A percentile compares a stretch with the other conserved stretches of the same genome.
Conservation (phyloP, 2,888 invertebrate species). For the Meloe dianella region DNA sequence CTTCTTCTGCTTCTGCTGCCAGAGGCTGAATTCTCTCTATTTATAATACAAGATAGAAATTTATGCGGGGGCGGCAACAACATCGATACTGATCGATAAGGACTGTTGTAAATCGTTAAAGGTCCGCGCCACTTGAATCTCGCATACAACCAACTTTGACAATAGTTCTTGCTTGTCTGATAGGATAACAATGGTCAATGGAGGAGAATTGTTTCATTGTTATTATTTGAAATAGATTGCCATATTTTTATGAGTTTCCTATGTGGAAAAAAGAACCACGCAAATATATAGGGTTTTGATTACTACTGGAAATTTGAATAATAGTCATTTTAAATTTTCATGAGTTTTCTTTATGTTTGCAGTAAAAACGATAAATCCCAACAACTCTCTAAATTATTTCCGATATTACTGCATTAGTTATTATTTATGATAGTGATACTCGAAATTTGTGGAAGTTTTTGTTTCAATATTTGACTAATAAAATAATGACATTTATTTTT, state of each 20-base stretch:
- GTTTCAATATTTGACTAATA: background rate
- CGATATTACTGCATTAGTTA: background rate
- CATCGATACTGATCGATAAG: slow-evolving; percentile 40
- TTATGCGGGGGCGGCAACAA: slow-evolving; percentile 36
- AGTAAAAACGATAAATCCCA: background rate
- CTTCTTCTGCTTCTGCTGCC: slow-evolving; percentile 45
- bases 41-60: slow-evolving; percentile 18
- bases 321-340: background rate
- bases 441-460: background rate
- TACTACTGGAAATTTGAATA: background rate
- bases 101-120: slow-evolving; percentile 37
- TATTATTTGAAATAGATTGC: slow-evolving; percentile 15
- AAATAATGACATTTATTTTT: background rate
- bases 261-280: slow-evolving; percentile 9
- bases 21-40: slow-evolving; percentile 41
- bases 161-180: slow-evolving; percentile 25
- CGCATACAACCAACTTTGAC: slow-evolving; percentile 31
- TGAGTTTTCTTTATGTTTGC: slow-evolving; percentile 3
- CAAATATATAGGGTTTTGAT: slow-evolving; percentile 15
- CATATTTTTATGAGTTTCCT: background rate
- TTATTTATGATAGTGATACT: background rate
- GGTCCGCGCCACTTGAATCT: slow-evolving; percentile 34
- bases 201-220: slow-evolving; percentile 18
- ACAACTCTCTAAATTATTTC: slow-evolving; percentile 5
- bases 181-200: slow-evolving; percentile 25